These are phyloP conservation scores for Lasius platythorax DNA, from an alignment of 2,888 invertebrate species.

Conservation along the genomic window DNA sequence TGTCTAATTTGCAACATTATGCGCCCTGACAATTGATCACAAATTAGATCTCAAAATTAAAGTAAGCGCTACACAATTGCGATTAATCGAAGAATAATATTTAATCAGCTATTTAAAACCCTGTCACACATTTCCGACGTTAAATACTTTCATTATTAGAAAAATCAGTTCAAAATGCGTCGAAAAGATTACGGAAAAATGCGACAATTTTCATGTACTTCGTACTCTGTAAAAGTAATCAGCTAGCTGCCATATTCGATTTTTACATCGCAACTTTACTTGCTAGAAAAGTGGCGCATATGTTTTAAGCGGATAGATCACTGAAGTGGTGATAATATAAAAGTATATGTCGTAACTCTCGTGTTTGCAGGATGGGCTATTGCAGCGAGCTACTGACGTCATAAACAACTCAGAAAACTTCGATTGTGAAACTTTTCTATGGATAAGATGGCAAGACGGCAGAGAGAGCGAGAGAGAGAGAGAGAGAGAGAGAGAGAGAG, in stretches of 20 bases:
- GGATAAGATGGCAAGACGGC: slow-evolving; percentile 75
- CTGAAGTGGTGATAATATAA: slow-evolving; percentile 64
- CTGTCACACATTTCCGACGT: not conserved
- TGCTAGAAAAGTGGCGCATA: slow-evolving; percentile 10
- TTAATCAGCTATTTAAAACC: not conserved
- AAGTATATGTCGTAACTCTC: slow-evolving; percentile 66
- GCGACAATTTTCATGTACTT: not conserved
- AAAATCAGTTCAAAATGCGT: not conserved
- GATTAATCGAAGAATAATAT: not conserved
- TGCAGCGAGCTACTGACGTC: slow-evolving; percentile 63
- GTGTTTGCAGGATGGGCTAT: slow-evolving; percentile 42
- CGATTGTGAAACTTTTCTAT: slow-evolving; percentile 84
- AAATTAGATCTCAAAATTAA: slow-evolving; percentile 21
- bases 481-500: not conserved
- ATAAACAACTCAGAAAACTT: slow-evolving; percentile 85
- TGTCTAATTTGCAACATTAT: not conserved
- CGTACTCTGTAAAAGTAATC: slow-evolving; percentile 19
- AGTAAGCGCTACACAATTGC: not conserved
- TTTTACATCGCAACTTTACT: slow-evolving; percentile 8
- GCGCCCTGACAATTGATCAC: not conserved
- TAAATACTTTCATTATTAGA: not conserved
- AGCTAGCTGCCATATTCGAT: not conserved
- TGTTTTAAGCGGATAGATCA: slow-evolving; percentile 56
- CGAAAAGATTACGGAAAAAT: not conserved
- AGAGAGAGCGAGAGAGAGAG: slow-evolving; percentile 54